phyloP scores from a whole-genome alignment of 2,888 invertebrate species.

The Carcina quercana region DNA sequence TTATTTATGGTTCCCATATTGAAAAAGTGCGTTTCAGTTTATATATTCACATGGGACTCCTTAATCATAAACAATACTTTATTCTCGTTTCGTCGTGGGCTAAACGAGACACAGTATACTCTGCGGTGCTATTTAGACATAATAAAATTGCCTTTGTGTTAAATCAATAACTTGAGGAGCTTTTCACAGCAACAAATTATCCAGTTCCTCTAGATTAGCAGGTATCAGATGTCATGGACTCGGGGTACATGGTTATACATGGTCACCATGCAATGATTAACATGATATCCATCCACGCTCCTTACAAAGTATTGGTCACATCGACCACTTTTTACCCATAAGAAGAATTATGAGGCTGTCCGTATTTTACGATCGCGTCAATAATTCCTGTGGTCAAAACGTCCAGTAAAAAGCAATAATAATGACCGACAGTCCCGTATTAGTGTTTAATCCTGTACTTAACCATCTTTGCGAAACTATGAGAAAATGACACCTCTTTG shows the following conservation, averaged over 20 bases:
- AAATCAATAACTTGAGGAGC: too few relatives aligned
- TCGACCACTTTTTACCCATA: conserved; percentile 11
- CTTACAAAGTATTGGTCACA: conserved; percentile 11
- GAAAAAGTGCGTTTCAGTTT: conserved; percentile 41
- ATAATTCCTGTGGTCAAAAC: conserved; percentile 11
- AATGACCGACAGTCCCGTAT: conserved; percentile 3
- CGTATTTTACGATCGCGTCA: conserved; percentile 14
- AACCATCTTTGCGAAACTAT: too few relatives aligned
- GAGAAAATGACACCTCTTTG: too few relatives aligned
- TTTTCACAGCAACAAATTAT: not conserved
- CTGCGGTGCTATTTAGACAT: conserved; percentile 2
- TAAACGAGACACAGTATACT: conserved; percentile 16
- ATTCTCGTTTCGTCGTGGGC: conserved; percentile 28
- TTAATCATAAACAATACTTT: conserved; percentile 33
- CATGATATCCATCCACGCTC: conserved; percentile 7
- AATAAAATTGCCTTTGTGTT: too few relatives aligned
- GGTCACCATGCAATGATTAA: conserved; percentile 6
- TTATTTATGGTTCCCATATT: conserved; percentile 58
- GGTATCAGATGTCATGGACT: not conserved
- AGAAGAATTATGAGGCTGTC: conserved; percentile 10
- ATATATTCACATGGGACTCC: conserved; percentile 19
- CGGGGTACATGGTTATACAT: not conserved
- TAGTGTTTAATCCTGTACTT: too few relatives aligned
- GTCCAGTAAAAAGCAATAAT: conserved; percentile 4
- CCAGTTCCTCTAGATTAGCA: not conserved